Evolutionary conservation across 2,113 vertebrate species (phyloP).

Genomic region (Lagenorhynchus albirostris): DNA sequence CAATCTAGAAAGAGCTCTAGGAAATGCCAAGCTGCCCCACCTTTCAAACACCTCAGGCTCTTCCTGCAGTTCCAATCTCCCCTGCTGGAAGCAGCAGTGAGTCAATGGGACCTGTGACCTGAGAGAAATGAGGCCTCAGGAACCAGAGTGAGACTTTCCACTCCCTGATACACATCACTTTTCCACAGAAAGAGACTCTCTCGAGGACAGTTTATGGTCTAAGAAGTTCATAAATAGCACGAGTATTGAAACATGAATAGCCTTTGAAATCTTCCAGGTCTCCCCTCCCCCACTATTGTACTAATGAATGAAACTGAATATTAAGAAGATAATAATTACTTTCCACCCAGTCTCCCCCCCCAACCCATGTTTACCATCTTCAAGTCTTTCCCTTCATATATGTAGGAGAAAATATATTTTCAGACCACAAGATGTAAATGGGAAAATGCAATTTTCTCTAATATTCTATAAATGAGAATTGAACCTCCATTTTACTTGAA

Average conservation of each 20-base stretch:
- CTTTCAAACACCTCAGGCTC: background rate
- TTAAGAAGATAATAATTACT: background rate
- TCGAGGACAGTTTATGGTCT: background rate
- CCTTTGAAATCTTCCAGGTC: background rate
- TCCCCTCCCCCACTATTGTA: background rate
- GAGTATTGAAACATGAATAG: background rate
- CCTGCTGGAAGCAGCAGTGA: background rate
- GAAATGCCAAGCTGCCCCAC: too few species aligned
- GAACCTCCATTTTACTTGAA: background rate
- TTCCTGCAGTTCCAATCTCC: background rate
- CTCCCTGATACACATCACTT: background rate
- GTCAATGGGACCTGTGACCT: background rate
- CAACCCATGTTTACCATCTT: fast-evolving
- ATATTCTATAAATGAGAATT: background rate
- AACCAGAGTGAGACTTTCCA: too few species aligned
- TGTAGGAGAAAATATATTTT: background rate
- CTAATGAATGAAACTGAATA: background rate
- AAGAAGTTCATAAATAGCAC: background rate
- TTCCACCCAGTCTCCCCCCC: background rate
- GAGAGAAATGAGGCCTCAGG: background rate
- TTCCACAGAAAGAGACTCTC: background rate
- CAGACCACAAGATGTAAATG: background rate
- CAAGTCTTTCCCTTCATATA: background rate
- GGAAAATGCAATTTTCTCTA: background rate
- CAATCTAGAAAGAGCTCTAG: background rate